Evolutionary conservation across 1,140 invertebrate species (phyloP), one percentile per base, ranked within the genome.

Genomic region (Drosophila kanapiae): DNA sequence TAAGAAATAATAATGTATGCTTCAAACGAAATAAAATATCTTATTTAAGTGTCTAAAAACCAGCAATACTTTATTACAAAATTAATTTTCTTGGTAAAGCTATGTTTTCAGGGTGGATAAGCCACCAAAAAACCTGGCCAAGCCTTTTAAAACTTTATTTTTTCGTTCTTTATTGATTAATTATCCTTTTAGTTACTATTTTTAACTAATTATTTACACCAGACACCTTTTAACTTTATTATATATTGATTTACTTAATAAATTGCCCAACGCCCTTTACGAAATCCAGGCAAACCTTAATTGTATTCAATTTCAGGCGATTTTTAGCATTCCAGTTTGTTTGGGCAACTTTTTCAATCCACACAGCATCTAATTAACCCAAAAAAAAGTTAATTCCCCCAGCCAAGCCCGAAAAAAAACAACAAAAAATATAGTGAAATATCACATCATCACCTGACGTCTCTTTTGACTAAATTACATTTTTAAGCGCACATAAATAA

Each of bases 401-500:
- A 29, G 37, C 35, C 35, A 51, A 65, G 18, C 35, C 37, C n/a
- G 6, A 53, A 47, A 42, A 40, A 16, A 23, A 49, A 31, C 42
- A 29, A 14, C 10, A 11, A 1, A 54, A 33, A 74, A 65, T 59
- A 16, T 33, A 4, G 29, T 16, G 33, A 56, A 68, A 59, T 60
- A 72, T 60, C 82, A 64, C 76, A 83, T 82, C 69, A 82, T 82
- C 84, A 74, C 48, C 83, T 86, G 83, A 72, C 71, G 23, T 23
- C 23, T 23, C 65, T 77, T 82, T 87, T 74, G 40, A 35, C 57
- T 83, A 83, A 86, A 83, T 88, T 83, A 63, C 60, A 83, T 83
- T 83, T 82, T 76, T 74, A 40, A 58, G 51, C 37, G 23, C 68
- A 57, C 64, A 75, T 79, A 70, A 87, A 82, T 78, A 71, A 85